Base-by-base conservation (phyloP, 1,140 invertebrate species). In the Atopsyche davidsoni region DNA sequence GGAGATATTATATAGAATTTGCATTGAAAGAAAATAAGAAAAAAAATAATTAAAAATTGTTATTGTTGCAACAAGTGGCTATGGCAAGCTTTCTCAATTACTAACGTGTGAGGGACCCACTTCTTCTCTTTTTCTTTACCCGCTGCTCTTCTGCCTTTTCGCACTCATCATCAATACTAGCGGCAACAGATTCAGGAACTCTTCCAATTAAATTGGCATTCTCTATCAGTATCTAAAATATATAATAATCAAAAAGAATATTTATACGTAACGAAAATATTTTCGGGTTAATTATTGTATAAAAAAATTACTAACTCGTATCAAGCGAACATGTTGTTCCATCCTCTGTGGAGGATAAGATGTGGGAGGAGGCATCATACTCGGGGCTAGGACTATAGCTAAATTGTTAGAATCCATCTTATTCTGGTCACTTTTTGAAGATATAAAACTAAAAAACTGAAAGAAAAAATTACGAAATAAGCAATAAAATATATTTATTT, bases 331-430 rank as follows among this genome's bases (percentile, higher is more conserved):
- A 66, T 83, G 82, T 49, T 79, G 76, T 46, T 79, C 77, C 48
- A 84, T 64, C 58, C 81, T 72, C 31, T 75, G 71, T 36, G 79
- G 73, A 25, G 78, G 72, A 2, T 75, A 75, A 52, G 79, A 66
- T 61, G 79, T 74, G 43, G 79, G 73, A 17, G 85, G 62, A n/a
- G 86, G 86, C 81, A 92, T 87, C 35, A 93, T 72, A 64, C 86
- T 89, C 10, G 89, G 89, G 2, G 86, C 81, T 62, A 92, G 68
- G 11, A 91, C 81, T 56, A 89, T 84, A 1, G 89, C 83, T 28
- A 92, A 68, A 66, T 92, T 93, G 35, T 80, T 80, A 35, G 79
- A 69, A 59, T 81, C 78, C 89, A 93, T 93, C 68, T 85, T 84
- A 64, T 92, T 93, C 21, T 76, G 70, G n/a, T 78, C 75, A 31